Base-by-base conservation (phyloP, 1,140 invertebrate genomes). In the Kradibia gibbosae region DNA sequence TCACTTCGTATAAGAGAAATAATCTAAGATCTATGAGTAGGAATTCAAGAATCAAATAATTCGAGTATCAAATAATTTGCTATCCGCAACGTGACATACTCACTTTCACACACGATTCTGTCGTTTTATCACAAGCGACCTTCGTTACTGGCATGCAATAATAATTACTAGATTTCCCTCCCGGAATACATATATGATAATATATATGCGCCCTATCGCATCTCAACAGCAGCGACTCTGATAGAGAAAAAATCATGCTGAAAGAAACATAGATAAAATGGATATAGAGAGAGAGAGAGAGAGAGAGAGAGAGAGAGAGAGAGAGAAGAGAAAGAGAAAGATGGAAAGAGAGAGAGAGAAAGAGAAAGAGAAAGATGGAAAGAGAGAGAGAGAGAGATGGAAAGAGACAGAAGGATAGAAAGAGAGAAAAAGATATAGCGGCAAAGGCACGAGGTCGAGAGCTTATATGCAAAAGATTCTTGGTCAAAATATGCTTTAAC, bases 401-500 rank as follows among this genome's bases (percentile, higher is more conserved):
- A 3, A 25, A 15, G 57, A 62, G 57, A 62, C 10, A 62, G 57
- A 62, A 8, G 10, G 15, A 25, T 22, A 8, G 22, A n/a, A 25
- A 10, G 55, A 22, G 55, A 48, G 17, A 17, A 48, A 48, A 48
- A 7, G 45, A 48, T 10, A 48, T 17, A 17, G 17, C 7, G 17
- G 7, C 8, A 48, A 17, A 53, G 62, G 39, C n/a, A 50, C 42
- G 70, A 72, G 42, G 25, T 28, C 20, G 62, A 39, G 34, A 39
- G 34, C 62, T 62, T 62, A 62, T 36, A 39, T n/a, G n/a, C 72
- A 11, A 74, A 74, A 74, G 48, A 31, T 79, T 79, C 53, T 72
- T 36, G 78, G 50, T 79, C 50, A 72, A 79, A 78, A 78, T 50
- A 71, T 78, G 57, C 45, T 53, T 55, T 55, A 42, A 65, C 77